Evolutionary conservation across 2,797 vertebrate genomes (phyloP).

Genomic region (Rhinella marina): DNA sequence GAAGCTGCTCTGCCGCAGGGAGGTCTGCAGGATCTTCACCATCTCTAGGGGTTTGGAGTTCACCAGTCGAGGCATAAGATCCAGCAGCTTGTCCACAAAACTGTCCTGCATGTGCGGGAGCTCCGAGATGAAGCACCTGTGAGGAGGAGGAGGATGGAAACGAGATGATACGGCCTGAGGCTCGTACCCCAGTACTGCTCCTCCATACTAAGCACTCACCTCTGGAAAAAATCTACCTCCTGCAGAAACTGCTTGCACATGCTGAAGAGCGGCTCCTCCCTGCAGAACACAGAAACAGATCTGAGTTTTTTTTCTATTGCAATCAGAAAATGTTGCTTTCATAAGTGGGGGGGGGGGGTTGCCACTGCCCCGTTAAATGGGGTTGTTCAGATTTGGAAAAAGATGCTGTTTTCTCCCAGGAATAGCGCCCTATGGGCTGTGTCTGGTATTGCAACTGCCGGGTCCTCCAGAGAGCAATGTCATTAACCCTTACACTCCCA

Average conservation of each 20-base stretch:
- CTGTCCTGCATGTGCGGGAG: constrained; percentile 91
- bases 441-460: too few relatives aligned
- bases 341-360: too few relatives aligned
- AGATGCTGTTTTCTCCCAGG: too few relatives aligned
- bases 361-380: too few relatives aligned
- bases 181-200: neutral
- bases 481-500: too few relatives aligned
- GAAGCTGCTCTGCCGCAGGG: constrained; percentile 87
- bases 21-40: constrained; percentile 92
- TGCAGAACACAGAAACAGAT: constrained; percentile 64
- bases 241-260: constrained; percentile 94
- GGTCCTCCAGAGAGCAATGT: too few relatives aligned
- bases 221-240: constrained; percentile 92
- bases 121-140: constrained; percentile 87
- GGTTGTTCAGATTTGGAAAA: too few relatives aligned
- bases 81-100: constrained; percentile 92
- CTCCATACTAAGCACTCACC: constrained; percentile 73
- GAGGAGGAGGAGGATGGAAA: neutral
- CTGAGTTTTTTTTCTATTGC: too few relatives aligned
- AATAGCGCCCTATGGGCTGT: too few relatives aligned
- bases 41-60: constrained; percentile 89
- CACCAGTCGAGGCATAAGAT: constrained; percentile 89
- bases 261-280: constrained; percentile 85
- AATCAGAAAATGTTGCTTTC: too few relatives aligned
- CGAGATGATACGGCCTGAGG: neutral